phyloP scores from a whole-genome alignment of 2,797 vertebrate species.

The Denticeps clupeoides region DNA sequence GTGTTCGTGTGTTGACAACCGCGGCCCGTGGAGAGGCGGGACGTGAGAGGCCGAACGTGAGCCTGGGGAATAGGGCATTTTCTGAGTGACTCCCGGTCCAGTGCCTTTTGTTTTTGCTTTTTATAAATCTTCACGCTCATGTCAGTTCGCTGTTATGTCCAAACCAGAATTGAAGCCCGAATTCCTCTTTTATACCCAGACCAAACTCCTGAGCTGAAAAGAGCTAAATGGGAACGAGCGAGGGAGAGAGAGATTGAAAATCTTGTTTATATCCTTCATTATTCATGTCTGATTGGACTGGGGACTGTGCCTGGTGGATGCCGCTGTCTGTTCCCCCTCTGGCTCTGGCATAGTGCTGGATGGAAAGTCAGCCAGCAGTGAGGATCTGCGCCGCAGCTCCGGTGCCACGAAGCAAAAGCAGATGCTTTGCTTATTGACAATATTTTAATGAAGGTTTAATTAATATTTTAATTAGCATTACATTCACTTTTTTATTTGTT shows the following conservation, averaged over 20 bases:
- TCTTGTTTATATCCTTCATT: too few relatives aligned
- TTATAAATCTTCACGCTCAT: too few relatives aligned
- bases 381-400: too few relatives aligned
- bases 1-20: slow-evolving; percentile 27
- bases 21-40: slow-evolving; percentile 18
- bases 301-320: too few relatives aligned
- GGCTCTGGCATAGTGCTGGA: neutral
- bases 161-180: too few relatives aligned
- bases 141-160: too few relatives aligned
- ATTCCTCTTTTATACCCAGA: too few relatives aligned
- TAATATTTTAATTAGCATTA: neutral
- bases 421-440: neutral
- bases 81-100: slow-evolving; percentile 3
- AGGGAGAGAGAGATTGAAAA: too few relatives aligned
- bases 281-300: too few relatives aligned
- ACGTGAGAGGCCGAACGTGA: slow-evolving; percentile 18
- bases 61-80: slow-evolving; percentile 11
- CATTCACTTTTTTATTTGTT: neutral
- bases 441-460: neutral
- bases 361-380: neutral
- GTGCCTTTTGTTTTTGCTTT: slow-evolving; percentile 14
- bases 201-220: too few relatives aligned
- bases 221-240: too few relatives aligned
- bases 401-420: too few relatives aligned
- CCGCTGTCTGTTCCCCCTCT: neutral